Base-by-base conservation (phyloP, 2,797 vertebrate species). In the Coregonus sp. region DNA sequence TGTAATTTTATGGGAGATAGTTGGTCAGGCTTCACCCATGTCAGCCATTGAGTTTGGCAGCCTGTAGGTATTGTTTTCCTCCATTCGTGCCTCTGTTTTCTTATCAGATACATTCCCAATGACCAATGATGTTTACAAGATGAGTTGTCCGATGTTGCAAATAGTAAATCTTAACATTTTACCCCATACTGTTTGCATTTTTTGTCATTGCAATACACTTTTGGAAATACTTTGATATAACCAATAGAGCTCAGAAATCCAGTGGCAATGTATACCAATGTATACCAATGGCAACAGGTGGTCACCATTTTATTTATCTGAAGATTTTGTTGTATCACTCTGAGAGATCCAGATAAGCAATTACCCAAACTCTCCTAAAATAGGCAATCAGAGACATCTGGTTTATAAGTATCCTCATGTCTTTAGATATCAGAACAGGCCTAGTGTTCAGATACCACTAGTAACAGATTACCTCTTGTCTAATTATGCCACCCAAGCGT, bases 351-450 rank as follows among this genome's bases (percentile, higher is more conserved):
- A 67, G 5, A 51, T 70, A 29, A 29, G 12, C n/a, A 3, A 52
- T 72, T 29, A 29, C 66, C 29, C 12, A 6, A 11, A 25, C 31
- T 35, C 18, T 1, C 12, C 35, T 4, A 31, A 75, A 83, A 61
- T 16, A 70, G 56, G 72, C 65, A 70, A 9, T 40, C 1, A 65
- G 79, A 72, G 18, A 68, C 73, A 75, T 14, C 67, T 11, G 0
- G 70, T 72, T 11, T 78, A 71, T 71, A 81, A 75, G 83, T 80
- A 86, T 69, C 79, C 54, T 14, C 78, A 2, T 74, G 87, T 87
- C 84, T 65, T 31, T 35, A 85, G 85, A 87, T 84, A 88, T 54
- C 47, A 7, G 70, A 31, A 89, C 88, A 81, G 82, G 88, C 82
- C 73, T 69, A 70, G 68, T 47, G 56, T 14, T 77, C 72, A 77